Evolutionary conservation across 37 sponge, comb jelly and placozoan genomes (phyloP).

Genomic region (Mnemiopsis leidyi): DNA sequence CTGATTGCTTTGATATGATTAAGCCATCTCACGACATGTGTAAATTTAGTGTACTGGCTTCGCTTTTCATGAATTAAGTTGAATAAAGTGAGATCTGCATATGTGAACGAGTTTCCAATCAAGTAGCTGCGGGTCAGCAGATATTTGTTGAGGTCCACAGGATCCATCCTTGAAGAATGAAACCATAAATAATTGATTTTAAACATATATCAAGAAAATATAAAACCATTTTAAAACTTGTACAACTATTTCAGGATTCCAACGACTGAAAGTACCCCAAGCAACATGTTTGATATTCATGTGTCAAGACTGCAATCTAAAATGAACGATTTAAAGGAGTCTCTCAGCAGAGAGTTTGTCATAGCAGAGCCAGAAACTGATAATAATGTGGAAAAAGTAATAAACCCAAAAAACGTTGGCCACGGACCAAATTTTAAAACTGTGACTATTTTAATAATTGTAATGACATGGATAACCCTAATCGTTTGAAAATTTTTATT

Average conservation of each 20-base stretch:
- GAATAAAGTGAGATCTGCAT: background rate
- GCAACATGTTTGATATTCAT: background rate
- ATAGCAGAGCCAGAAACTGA: background rate
- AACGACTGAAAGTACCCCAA: constrained; percentile 32
- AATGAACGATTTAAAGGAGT: background rate
- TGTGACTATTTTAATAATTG: constrained; percentile 49
- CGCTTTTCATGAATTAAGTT: constrained; percentile 4
- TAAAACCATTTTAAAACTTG: no score
- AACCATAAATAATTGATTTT: background rate
- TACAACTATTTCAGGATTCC: constrained; percentile 37
- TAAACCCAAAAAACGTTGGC: background rate
- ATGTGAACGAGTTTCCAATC: background rate
- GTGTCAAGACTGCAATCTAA: constrained; percentile 7
- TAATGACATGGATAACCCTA: constrained; percentile 48
- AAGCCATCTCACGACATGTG: background rate
- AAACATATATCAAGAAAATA: no score
- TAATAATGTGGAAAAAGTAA: background rate
- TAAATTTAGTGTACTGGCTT: background rate
- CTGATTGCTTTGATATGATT: constrained; percentile 11
- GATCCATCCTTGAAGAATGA: constrained; percentile 1
- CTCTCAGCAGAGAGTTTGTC: background rate
- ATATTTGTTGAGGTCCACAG: constrained; percentile 8
- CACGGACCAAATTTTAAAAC: constrained; percentile 19
- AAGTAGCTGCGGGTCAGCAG: background rate
- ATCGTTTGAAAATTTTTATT: constrained; percentile 61